Conservation (phyloP, 2,888 invertebrate species). For the Macrosoma leucophasiata region DNA sequence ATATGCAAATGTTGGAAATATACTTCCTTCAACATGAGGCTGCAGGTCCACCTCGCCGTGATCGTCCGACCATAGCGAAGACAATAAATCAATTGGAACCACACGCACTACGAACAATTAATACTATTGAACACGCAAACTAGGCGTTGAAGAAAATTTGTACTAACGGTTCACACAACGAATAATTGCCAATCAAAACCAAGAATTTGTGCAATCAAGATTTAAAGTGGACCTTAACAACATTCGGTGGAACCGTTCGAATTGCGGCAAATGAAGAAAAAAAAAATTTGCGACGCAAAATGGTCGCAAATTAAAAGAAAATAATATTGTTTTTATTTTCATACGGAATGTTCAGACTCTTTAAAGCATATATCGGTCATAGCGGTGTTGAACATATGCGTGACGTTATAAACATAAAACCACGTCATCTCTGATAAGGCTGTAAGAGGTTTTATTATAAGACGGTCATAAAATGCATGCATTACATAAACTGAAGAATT, state of each 20-base stretch:
- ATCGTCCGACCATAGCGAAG: conserved; percentile 32
- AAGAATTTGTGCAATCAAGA: too few relatives aligned
- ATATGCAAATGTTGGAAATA: conserved; percentile 37
- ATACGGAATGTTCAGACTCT: too few relatives aligned
- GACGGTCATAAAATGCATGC: conserved; percentile 33
- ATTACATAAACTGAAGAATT: conserved; percentile 38
- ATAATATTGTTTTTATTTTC: too few relatives aligned
- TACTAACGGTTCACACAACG: conserved; percentile 24
- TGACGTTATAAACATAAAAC: conserved; percentile 38
- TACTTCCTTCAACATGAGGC: conserved; percentile 30
- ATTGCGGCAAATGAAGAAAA: too few relatives aligned
- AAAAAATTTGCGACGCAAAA: too few relatives aligned
- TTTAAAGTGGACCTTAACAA: too few relatives aligned
- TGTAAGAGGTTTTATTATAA: conserved; percentile 34
- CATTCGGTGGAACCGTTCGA: too few relatives aligned
- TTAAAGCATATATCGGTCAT: too few relatives aligned
- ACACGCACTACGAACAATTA: conserved; percentile 37
- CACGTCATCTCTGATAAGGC: conserved; percentile 44
- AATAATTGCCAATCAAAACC: too few relatives aligned
- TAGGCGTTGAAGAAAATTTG: conserved; percentile 19
- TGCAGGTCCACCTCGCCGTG: conserved; percentile 36
- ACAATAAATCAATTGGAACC: conserved; percentile 45
- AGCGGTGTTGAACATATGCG: conserved; percentile 11
- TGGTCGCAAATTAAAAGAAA: too few relatives aligned
- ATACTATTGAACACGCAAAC: conserved; percentile 45